phyloP scores from a whole-genome alignment of 2,113 vertebrate genomes.

The Pionites leucogaster region DNA sequence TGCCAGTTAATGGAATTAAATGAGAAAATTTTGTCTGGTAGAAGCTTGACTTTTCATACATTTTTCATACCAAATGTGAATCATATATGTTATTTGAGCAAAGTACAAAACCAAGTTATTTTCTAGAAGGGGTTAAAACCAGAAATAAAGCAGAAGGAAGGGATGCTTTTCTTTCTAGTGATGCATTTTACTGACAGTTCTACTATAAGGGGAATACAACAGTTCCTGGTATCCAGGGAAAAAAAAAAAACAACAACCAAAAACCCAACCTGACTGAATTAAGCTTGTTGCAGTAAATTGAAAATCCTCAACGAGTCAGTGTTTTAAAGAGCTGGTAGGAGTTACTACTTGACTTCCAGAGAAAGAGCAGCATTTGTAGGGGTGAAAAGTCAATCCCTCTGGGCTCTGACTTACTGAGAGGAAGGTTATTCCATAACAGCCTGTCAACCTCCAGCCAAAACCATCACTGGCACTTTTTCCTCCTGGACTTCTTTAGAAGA shows the following conservation, averaged over 20 bases:
- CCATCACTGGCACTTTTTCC: background rate
- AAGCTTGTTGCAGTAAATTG: slow-evolving; percentile 20
- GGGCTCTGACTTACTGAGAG: slow-evolving; percentile 7
- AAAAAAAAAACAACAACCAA: background rate
- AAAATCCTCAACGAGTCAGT: background rate
- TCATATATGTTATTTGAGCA: background rate
- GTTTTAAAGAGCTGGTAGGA: slow-evolving; percentile 1
- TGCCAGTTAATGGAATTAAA: background rate
- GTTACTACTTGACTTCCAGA: background rate
- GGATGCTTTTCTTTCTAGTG: background rate
- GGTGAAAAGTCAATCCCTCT: background rate
- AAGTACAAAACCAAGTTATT: background rate
- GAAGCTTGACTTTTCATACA: background rate
- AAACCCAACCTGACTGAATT: background rate
- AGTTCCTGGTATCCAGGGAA: background rate
- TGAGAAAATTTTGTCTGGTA: background rate
- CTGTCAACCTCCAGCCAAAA: slow-evolving; percentile 9
- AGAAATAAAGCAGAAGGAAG: slow-evolving; percentile 3
- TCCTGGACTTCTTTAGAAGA: background rate
- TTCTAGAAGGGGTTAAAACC: background rate
- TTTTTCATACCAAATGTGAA: background rate
- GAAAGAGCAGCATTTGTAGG: background rate
- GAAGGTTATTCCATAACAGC: slow-evolving; percentile 16
- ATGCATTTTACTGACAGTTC: slow-evolving; percentile 1
- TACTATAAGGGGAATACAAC: background rate